Conservation (phyloP, 2,888 invertebrate species). For the Diachrysia chrysitis region DNA sequence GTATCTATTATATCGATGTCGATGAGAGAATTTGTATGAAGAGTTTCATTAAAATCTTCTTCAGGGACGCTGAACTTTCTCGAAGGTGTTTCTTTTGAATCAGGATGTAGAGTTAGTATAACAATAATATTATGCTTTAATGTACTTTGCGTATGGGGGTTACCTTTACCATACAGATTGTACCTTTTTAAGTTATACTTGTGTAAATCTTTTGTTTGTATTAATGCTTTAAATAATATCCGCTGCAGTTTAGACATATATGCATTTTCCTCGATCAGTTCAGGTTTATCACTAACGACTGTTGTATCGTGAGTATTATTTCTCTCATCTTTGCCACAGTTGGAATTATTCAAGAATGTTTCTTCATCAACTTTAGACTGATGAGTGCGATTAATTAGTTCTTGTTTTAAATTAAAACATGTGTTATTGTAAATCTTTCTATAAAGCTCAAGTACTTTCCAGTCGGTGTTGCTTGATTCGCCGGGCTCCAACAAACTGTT, state of each 20-base stretch:
- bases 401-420: slow-evolving; percentile 70
- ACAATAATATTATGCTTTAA: slow-evolving; percentile 69
- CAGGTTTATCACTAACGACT: slow-evolving; percentile 20
- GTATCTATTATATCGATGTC: slow-evolving; percentile 78
- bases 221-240: slow-evolving; percentile 71
- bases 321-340: slow-evolving; percentile 49
- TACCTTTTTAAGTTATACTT: slow-evolving; percentile 73
- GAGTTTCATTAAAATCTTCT: slow-evolving; percentile 62
- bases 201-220: slow-evolving; percentile 68
- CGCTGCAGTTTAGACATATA: slow-evolving; percentile 56
- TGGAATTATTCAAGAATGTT: slow-evolving; percentile 45
- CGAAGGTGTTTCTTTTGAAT: slow-evolving; percentile 26
- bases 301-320: slow-evolving; percentile 2
- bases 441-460: slow-evolving; percentile 69
- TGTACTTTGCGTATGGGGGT: slow-evolving; percentile 35
- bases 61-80: slow-evolving; percentile 47
- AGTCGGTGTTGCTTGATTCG: slow-evolving; percentile 45
- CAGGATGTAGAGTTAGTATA: slow-evolving; percentile 73
- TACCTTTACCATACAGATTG: slow-evolving; percentile 66
- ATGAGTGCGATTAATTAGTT: slow-evolving; percentile 62
- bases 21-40: slow-evolving; percentile 64
- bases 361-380: slow-evolving; percentile 49
- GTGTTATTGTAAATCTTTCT: slow-evolving; percentile 77
- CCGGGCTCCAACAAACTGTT: slow-evolving; percentile 54
- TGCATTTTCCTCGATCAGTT: slow-evolving; percentile 19